Evolutionary conservation across 37 sponge, comb jelly and placozoan species (phyloP).

Genomic region (Eunapius fragilis): DNA sequence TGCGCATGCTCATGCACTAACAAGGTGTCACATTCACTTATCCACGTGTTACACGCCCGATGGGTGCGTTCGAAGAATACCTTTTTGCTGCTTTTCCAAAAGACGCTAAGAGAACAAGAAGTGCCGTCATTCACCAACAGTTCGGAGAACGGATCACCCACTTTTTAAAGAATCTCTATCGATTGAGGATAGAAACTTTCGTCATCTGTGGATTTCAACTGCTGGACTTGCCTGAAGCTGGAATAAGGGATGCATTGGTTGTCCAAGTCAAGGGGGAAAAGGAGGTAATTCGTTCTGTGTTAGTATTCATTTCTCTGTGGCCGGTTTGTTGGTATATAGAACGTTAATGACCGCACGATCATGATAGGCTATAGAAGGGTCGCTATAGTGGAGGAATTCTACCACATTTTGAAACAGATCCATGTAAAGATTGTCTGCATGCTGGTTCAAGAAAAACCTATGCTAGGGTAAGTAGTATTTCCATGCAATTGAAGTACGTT

Average conservation of each 20-base stretch:
- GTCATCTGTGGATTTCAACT: background rate
- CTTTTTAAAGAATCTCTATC: background rate
- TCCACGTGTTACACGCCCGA: background rate
- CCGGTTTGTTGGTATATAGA: too few species aligned
- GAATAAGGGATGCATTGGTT: background rate
- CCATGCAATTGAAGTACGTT: background rate
- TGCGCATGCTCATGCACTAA: background rate
- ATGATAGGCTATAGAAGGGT: background rate
- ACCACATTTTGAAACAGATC: constrained; percentile 10
- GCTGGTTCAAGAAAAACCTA: constrained; percentile 18
- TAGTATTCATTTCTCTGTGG: background rate
- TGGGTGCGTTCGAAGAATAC: background rate
- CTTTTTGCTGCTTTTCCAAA: background rate
- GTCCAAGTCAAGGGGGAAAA: background rate
- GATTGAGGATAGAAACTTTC: background rate
- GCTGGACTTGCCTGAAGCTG: background rate
- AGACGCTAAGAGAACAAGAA: background rate
- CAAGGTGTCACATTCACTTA: background rate
- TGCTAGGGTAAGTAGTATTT: constrained; percentile 16
- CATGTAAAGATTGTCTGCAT: constrained; percentile 7
- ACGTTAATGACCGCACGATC: background rate
- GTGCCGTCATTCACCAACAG: background rate
- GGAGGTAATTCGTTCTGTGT: background rate
- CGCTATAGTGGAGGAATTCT: constrained; percentile 19
- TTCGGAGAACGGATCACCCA: background rate